Base-by-base conservation (phyloP, 1,140 invertebrate genomes). In the Cyclargus thomasi region DNA sequence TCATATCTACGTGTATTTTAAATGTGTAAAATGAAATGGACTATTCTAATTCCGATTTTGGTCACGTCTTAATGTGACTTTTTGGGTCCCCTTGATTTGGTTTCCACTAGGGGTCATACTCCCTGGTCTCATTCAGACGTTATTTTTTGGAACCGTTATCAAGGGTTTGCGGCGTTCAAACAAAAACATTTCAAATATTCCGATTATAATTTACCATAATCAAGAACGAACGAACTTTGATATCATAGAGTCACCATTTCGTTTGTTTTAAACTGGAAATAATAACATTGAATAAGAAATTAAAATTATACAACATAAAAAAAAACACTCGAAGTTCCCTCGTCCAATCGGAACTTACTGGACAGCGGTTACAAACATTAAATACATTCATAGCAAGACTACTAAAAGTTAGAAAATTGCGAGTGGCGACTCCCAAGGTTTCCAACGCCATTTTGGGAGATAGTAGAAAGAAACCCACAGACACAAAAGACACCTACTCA, bases 61-160 rank as follows among this genome's bases (percentile, higher is more conserved):
- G 84, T 86, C 84, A 88, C 84, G 86, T 86, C 83, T 75, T 80
- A 72, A 74, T 74, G 84, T 88, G 84, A 86, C 86, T 85, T 86
- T 88, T 67, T 69, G 36, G 77, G 79, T 81, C 78, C 78, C 81
- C 83, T 86, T 88, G 86, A 88, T 88, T 88, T 88, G 86, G 86
- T 85, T 88, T 88, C 81, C 84, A 88, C 84, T 83, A 83, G 86
- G 84, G 86, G 83, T 85, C 83, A 84, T 82, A 80, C 76, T 83
- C 83, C 83, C 82, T 84, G 83, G 73, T 85, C 79, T 74, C 64
- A 81, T 70, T 75, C 72, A 72, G 68, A 77, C 73, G 71, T 77
- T 77, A 67, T 84, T 70, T 69, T 73, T 82, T 79, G 81, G 76
- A 86, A 86, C 82, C 81, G 75, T 77, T 79, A 84, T 86, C 87